These are phyloP conservation scores for Actinia equina DNA, from an alignment of 64 coral and sea anemone genomes.

Conservation along the genomic window DNA sequence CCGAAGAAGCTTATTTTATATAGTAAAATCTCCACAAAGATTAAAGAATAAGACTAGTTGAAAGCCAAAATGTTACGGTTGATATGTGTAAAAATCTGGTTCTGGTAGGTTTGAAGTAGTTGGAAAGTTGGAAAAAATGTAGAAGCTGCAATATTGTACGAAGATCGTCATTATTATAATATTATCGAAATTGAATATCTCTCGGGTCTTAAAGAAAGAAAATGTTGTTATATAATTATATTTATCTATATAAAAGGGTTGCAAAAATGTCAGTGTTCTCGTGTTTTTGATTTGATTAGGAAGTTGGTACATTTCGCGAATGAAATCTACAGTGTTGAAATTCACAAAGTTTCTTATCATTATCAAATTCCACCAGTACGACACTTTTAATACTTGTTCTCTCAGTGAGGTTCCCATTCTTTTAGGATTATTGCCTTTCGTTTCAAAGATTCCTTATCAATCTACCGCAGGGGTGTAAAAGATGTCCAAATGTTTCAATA, in stretches of 20 bases:
- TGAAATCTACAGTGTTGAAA: not conserved
- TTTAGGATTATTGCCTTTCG: not conserved
- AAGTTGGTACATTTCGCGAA: not conserved
- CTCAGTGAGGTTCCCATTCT: not conserved
- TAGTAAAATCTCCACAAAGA: not conserved
- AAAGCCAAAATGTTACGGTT: not conserved
- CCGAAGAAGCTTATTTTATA: not conserved
- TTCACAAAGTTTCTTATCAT: not conserved
- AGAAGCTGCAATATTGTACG: not conserved
- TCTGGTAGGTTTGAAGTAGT: not conserved
- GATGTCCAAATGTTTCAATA: too few species aligned
- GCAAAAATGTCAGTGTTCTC: not conserved
- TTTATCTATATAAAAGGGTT: conserved; percentile 11
- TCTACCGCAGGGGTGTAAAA: not conserved
- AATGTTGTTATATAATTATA: conserved; percentile 16
- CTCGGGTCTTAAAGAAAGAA: not conserved
- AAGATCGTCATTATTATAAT: conserved; percentile 1
- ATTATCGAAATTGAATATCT: conserved; percentile 11
- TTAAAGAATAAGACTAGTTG: not conserved
- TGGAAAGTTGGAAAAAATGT: not conserved
- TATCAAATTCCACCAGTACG: not conserved
- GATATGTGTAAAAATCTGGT: not conserved
- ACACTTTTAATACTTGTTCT: not conserved
- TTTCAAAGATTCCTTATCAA: not conserved
- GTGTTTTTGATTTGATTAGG: not conserved